Conservation (phyloP, 2,113 vertebrate genomes). For the Poeciliopsis occidentalis region DNA sequence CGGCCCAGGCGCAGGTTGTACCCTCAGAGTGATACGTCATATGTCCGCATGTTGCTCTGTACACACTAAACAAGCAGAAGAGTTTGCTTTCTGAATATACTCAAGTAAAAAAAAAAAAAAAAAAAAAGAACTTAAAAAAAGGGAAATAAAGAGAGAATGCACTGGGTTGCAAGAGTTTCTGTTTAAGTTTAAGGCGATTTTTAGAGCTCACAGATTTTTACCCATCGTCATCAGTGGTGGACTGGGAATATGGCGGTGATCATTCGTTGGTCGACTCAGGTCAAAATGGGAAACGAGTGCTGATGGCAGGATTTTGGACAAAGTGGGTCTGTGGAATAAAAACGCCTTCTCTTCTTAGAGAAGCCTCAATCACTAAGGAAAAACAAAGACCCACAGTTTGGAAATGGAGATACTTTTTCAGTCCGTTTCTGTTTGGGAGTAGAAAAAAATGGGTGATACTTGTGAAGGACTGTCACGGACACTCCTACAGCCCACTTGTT, state of each 20-base stretch:
- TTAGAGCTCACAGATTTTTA: slow-evolving; percentile 93
- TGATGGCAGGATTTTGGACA: slow-evolving; percentile 26
- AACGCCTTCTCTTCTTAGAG: slow-evolving; percentile 54
- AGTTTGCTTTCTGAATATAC: slow-evolving; percentile 94
- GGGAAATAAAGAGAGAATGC: slow-evolving; percentile 77
- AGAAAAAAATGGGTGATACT: slow-evolving; percentile 31
- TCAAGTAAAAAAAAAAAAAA: slow-evolving; percentile 85
- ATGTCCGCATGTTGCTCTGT: slow-evolving; percentile 93
- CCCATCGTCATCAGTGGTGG: slow-evolving; percentile 68
- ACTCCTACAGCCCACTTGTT: slow-evolving; percentile 49
- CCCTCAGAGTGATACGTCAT: slow-evolving; percentile 90
- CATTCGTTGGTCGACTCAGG: slow-evolving; percentile 62
- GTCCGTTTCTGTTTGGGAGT: slow-evolving; percentile 50
- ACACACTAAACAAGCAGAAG: slow-evolving; percentile 92
- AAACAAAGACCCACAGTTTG: slow-evolving; percentile 62
- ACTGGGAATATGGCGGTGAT: slow-evolving; percentile 54
- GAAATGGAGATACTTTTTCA: slow-evolving; percentile 30
- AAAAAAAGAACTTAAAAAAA: slow-evolving; percentile 76
- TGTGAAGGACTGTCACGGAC: slow-evolving; percentile 48
- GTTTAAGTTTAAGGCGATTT: slow-evolving; percentile 98
- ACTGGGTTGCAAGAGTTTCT: slow-evolving; percentile 95
- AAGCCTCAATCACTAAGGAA: slow-evolving; percentile 23
- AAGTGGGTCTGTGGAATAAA: neutral
- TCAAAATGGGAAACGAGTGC: slow-evolving; percentile 37
- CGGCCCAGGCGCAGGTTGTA: slow-evolving; percentile 85